Evolutionary conservation across 2,888 invertebrate species (phyloP).

Genomic region (Eledona agricola): DNA sequence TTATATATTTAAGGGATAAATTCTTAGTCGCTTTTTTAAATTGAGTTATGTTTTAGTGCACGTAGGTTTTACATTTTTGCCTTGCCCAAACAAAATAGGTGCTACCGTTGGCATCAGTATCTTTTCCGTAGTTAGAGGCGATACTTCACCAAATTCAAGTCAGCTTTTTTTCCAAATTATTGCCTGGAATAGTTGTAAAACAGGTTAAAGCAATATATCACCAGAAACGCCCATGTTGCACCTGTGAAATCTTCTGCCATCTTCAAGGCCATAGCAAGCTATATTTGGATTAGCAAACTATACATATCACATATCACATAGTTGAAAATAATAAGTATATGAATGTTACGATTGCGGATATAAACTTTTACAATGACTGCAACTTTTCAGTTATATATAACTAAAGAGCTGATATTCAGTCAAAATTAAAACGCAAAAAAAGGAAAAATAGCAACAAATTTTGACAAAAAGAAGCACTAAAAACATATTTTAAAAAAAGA

Average conservation of each 20-base stretch:
- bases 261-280: conserved; percentile 13
- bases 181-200: conserved; percentile 26
- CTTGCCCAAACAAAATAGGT: conserved; percentile 25
- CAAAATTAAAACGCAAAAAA: no score
- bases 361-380: conserved; percentile 14
- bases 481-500: background rate
- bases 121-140: conserved; percentile 17
- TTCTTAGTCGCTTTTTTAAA: conserved; percentile 9
- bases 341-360: conserved; percentile 18
- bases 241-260: conserved; percentile 20
- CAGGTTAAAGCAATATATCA: conserved; percentile 24
- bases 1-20: conserved; percentile 9
- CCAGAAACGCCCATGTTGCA: conserved; percentile 21
- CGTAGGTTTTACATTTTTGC: conserved; percentile 18
- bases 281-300: conserved; percentile 19
- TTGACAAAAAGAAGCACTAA: background rate
- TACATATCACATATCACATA: conserved; percentile 6
- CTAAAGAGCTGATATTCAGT: no score
- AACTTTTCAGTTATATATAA: conserved; percentile 21
- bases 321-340: conserved; percentile 21
- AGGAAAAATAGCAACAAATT: background rate
- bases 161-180: conserved; percentile 19
- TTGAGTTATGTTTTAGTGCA: conserved; percentile 13
- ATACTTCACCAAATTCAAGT: conserved; percentile 21
- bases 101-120: conserved; percentile 18